Evolutionary conservation across 1,140 invertebrate species (phyloP).

Genomic region (Trichogramma pretiosum): DNA sequence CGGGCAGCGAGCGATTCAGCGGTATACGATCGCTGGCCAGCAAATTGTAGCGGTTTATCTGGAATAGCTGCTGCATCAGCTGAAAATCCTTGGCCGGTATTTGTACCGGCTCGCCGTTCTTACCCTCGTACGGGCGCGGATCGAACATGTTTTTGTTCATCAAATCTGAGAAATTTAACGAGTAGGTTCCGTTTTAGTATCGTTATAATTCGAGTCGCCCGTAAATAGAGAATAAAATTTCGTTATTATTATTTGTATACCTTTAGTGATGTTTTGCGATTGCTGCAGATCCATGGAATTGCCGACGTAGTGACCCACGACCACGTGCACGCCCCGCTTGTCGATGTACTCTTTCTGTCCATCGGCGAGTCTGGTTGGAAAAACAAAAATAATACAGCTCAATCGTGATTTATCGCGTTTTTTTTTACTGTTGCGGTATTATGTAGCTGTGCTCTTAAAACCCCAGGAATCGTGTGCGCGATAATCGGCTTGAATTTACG

Average conservation of each 20-base stretch:
- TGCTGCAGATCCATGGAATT: slow-evolving; percentile 49
- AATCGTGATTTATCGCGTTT: background rate
- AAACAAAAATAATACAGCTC: background rate
- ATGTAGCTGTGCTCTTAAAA: too few relatives aligned
- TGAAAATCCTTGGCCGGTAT: slow-evolving; percentile 65
- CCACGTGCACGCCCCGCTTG: slow-evolving; percentile 62
- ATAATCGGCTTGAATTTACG: too few relatives aligned
- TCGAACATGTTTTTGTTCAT: slow-evolving; percentile 75
- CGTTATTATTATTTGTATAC: slow-evolving; percentile 38
- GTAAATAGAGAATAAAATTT: too few relatives aligned
- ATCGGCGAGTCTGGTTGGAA: slow-evolving; percentile 31
- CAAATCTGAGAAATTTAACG: slow-evolving; percentile 57
- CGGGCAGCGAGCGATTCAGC: slow-evolving; percentile 81
- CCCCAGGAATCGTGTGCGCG: too few relatives aligned
- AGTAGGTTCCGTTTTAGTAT: slow-evolving; percentile 3
- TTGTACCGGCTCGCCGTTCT: slow-evolving; percentile 71
- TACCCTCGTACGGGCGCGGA: slow-evolving; percentile 65
- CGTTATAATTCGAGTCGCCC: background rate
- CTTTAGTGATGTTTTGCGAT: slow-evolving; percentile 59
- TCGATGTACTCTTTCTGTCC: slow-evolving; percentile 64
- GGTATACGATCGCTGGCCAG: slow-evolving; percentile 87
- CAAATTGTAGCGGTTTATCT: slow-evolving; percentile 84
- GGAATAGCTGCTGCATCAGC: slow-evolving; percentile 70
- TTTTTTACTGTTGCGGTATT: too few relatives aligned
- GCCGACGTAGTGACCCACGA: slow-evolving; percentile 77